Evolutionary conservation across 2,797 vertebrate genomes (phyloP), one percentile per base, ranked within the genome.

Genomic region (Cynodonichthys magdalenae): DNA sequence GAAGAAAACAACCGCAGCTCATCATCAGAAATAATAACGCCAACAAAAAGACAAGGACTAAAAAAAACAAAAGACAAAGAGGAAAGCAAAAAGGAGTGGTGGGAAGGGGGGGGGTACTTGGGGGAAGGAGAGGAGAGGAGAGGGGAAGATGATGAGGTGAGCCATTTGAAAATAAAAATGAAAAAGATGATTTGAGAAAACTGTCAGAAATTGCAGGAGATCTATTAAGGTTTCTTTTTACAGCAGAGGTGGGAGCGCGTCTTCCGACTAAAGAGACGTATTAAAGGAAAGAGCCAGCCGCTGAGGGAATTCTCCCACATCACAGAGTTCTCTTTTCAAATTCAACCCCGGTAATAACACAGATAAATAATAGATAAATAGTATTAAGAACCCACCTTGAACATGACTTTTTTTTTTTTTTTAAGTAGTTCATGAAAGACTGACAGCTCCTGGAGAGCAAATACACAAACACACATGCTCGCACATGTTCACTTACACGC

Each of bases 301-400:
- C 77, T 86, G 18, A 66, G 93, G 92, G 92, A 93, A 89, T 92
- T 90, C 84, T 90, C 79, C 87, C 79, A 71, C 79, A 68, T 85
- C 74, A 77, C 69, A 86, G 81, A 81, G 86, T 80, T 83, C 82
- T 84, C 81, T 67, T 79, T 92, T 90, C 80, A 79, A 86, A 91
- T 86, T 84, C 84, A 89, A 90, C 84, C 90, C 82, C 63, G 54
- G 84, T 89, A 88, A 92, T 92, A 93, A 93, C 65, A 53, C 82
- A 83, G 88, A 93, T 92, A 89, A 92, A 92, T 92, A 90, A 91
- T 87, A 90, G 87, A 91, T 90, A 93, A 92, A 92, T 87, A 91
- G 87, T 90, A 88, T 91, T 93, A 92, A 92, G 90, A 90, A 91
- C 86, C 89, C 89, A 93, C 91, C 90, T 92, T 91, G 85, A 92